Base-by-base conservation (phyloP, 2,797 vertebrate genomes). In the Micrastur ruficollis region DNA sequence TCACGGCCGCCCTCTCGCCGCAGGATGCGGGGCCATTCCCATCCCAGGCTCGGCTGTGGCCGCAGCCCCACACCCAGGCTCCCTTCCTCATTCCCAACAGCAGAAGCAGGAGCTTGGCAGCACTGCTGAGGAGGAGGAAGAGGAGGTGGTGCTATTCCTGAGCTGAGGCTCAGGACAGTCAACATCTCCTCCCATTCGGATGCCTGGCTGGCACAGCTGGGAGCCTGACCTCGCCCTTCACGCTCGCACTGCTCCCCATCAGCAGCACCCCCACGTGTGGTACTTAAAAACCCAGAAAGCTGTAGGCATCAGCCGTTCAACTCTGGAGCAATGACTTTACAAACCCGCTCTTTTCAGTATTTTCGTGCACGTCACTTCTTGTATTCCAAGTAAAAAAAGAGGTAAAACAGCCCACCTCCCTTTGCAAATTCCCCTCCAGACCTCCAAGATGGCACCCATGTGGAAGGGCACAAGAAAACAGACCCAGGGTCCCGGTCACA, bases 391-490 rank as follows among this genome's bases (percentile, higher is more conserved):
- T 23, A 3, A 72, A 80, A 79, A 18, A 15, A 27, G 31, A 87
- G 62, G 32, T 26, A 23, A 66, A 14, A 1, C 67, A 86, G 52
- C 44, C 58, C 62, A 47, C 8, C 10, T 73, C 32, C 42, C 71
- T 52, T 44, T 53, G 63, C 47, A 74, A 58, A 70, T 55, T 9
- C 52, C 81, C 40, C 65, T 66, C 42, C 46, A 32, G 32, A 13
- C 8, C 44, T 40, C 44, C 40, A 62, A 26, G 55, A 36, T 0
- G 0, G 36, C n/a, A 31, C 1, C 7, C 23, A 12, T 0, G 0
- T 17, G 59, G 47, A 55, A 74, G 32, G 59, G 70, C 42, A 66
- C 16, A 27, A 20, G 68, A 18, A 32, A 68, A 62, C 0, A 3
- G 19, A 29, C n/a, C 0, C 0, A 31, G 3, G 14, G 36, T 25